Evolutionary conservation across 1,140 invertebrate species (phyloP), one percentile per base, ranked within the genome.

Genomic region (Helicoverpa zea): DNA sequence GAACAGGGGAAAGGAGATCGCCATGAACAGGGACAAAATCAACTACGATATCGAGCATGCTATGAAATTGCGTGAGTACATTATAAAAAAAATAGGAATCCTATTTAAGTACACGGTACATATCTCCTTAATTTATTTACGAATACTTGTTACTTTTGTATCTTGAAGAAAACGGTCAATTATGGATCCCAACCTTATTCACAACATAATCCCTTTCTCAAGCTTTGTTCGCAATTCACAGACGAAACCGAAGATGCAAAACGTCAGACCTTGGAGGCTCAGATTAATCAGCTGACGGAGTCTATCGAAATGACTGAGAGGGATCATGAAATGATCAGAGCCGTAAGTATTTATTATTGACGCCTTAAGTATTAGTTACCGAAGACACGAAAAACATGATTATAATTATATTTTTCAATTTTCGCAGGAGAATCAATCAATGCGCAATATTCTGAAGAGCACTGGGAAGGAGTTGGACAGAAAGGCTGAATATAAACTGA

Each of bases 1-100:
- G 95, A 95, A 96, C 81, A 95, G 95, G 3, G 97, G 97, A 83
- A 97, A 97, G 87, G 94, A 95, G 84, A 87, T 97, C 2, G 96
- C 96, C 0, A 94, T 96, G 73, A 92, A 96, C 73, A 96, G 96
- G 81, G 92, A 95, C 58, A 95, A 96, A 86, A 81, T 96, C 43
- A 83, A 95, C 12, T 95, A 96, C 59, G 96, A 97, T 72, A 89
- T 96, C 16, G 88, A 88, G 66, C 89, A 85, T n/a, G 91, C 95
- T 29, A 91, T 82, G 63, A 95, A 94, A 79, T 29, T 86, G 3
- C 87, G 93, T 94, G 73, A 87, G 93, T 89, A 86, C 51, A 47
- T 59, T 54, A 3, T 13, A 16, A n/a, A 16, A n/a, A 43, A 43
- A 43, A 9, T 5, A 0, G 9, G 35, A 9, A 9, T 9, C 35